These are phyloP conservation scores for Lethrus apterus DNA, from an alignment of 1,140 invertebrate species.

Conservation along the genomic window DNA sequence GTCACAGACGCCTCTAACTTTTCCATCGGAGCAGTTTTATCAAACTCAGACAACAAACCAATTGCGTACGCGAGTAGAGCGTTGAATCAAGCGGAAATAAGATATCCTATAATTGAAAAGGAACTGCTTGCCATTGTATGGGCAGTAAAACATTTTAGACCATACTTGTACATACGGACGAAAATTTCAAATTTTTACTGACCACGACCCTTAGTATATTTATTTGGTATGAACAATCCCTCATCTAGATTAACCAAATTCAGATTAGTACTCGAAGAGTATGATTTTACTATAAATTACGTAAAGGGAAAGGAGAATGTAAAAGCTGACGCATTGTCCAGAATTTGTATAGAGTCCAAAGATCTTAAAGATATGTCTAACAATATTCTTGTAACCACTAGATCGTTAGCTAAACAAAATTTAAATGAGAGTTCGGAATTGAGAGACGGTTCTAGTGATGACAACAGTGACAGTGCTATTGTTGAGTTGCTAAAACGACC, in stretches of 20 bases:
- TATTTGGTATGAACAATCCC: constrained; percentile 8
- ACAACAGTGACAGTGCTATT: constrained; percentile 3
- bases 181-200: constrained; percentile 7
- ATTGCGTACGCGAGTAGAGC: constrained; percentile 39
- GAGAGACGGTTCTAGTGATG: neutral
- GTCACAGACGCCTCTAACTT: constrained; percentile 27
- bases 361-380: constrained; percentile 7
- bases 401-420: neutral
- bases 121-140: constrained; percentile 23
- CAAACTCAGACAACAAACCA: constrained; percentile 23
- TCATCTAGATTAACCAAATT: constrained; percentile 2
- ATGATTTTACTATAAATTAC: constrained; percentile 5
- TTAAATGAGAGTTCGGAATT: neutral
- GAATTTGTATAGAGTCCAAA: constrained; percentile 3
- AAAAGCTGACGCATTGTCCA: constrained; percentile 8
- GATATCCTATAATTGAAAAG: constrained; percentile 31
- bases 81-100: constrained; percentile 14
- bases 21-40: constrained; percentile 30
- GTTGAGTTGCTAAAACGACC: constrained; percentile 7
- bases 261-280: constrained; percentile 10
- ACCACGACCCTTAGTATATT: constrained; percentile 8
- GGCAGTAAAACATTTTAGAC: constrained; percentile 13
- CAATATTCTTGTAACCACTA: constrained; percentile 5
- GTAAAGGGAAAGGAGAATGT: neutral
- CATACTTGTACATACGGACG: constrained; percentile 7